Base-by-base conservation (phyloP, 2,797 vertebrate genomes). In the Ispidina lecontei region DNA sequence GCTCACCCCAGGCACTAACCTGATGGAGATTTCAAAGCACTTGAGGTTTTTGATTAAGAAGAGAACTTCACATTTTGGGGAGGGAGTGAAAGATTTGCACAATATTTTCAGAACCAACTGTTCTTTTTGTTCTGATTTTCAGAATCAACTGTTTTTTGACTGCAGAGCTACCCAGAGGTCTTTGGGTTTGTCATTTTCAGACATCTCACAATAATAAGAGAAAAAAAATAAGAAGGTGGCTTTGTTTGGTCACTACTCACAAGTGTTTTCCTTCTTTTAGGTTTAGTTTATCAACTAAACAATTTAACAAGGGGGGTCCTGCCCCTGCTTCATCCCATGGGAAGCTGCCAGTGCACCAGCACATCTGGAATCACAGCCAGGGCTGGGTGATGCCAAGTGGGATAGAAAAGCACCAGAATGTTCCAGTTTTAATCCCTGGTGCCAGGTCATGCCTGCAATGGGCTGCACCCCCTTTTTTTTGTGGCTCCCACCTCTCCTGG, bases 381-480 rank as follows among this genome's bases (percentile, higher is more conserved):
- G 29, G 20, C 1, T 54, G 44, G 28, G 47, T 1, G 11, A 37
- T 4, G 11, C 10, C 2, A 2, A 5, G 10, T 33, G 2, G 11
- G n/a, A 18, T 25, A 46, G 28, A 35, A 84, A 89, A 90, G 20
- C 19, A 26, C 0, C 16, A 3, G 16, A 77, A 71, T 29, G 4
- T n/a, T 67, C 51, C 80, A 68, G 6, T 12, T 77, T 41, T 74
- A 28, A 25, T 37, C 76, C 71, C 41, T 68, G 52, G 1, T 14
- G 44, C 60, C 26, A 10, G 29, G 21, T 20, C 28, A 25, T 60
- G 25, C 26, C 68, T 58, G 58, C 29, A 33, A 5, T 9, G 44
- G n/a, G 54, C 51, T 58, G 28, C 67, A 49, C 28, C 29, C 54
- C 4, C 4, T 41, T 37, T 62, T 68, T 67, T 74, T 39, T 39